Conservation (phyloP, 64 coral and sea anemone species). For the Dendrophyllia cribrosa region DNA sequence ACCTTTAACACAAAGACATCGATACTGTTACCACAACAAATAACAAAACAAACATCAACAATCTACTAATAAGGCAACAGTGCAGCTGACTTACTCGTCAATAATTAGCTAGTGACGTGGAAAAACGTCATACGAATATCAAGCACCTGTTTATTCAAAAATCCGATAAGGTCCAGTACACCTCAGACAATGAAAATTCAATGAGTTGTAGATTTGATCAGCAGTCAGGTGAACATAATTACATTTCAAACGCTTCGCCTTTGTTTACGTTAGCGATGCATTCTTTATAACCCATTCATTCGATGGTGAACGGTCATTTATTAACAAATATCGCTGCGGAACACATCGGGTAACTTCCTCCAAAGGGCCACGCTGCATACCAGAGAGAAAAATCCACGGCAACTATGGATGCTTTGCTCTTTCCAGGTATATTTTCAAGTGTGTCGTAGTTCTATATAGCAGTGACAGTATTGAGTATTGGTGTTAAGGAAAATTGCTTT, state of each 20-base stretch:
- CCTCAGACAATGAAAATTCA: slow-evolving; percentile 42
- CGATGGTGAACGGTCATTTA: slow-evolving; percentile 60
- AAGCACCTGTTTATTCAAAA: slow-evolving; percentile 30
- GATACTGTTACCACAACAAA: slow-evolving; percentile 40
- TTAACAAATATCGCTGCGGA: slow-evolving; percentile 31
- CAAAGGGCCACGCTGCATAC: slow-evolving; percentile 17
- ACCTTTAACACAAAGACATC: slow-evolving; percentile 20
- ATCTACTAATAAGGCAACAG: slow-evolving; percentile 52
- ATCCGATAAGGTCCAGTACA: slow-evolving; percentile 16
- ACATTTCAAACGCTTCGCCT: slow-evolving; percentile 45
- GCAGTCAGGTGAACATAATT: slow-evolving; percentile 50
- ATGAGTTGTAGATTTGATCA: slow-evolving; percentile 6
- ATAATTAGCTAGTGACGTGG: slow-evolving; percentile 21
- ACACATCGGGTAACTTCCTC: not conserved
- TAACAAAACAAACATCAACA: slow-evolving; percentile 16
- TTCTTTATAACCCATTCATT: slow-evolving; percentile 45
- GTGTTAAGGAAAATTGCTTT: slow-evolving; percentile 1
- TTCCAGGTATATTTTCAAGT: slow-evolving; percentile 45
- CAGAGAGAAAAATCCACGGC: slow-evolving; percentile 21
- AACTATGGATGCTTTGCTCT: slow-evolving; percentile 38
- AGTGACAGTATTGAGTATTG: not conserved
- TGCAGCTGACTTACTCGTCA: not conserved
- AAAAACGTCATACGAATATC: slow-evolving; percentile 23
- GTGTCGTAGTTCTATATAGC: not conserved
- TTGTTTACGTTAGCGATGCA: slow-evolving; percentile 46